Conservation (phyloP, 2,113 vertebrate genomes). For the Hucho hucho region DNA sequence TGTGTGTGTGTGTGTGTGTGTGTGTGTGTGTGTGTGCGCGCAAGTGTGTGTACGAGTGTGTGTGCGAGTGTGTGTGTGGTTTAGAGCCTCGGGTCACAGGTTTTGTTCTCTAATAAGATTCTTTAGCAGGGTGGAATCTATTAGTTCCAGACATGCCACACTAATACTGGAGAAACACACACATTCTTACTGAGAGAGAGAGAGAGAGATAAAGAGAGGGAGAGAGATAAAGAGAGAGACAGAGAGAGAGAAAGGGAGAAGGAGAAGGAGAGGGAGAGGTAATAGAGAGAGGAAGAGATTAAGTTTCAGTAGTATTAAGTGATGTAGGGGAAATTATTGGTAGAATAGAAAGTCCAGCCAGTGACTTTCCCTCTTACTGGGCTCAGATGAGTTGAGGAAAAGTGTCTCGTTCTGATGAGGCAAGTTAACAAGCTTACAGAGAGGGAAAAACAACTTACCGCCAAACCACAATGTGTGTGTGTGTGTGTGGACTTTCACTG, state of each 20-base stretch:
- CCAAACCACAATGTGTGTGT: not conserved
- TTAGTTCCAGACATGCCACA: conserved; percentile 44
- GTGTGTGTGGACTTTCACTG: too few species aligned
- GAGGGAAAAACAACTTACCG: not conserved
- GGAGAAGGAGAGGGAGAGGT: too few species aligned
- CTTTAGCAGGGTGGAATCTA: conserved; percentile 41
- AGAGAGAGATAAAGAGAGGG: not conserved
- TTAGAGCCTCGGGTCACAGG: conserved; percentile 16
- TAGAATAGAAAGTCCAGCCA: not conserved
- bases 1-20: too few species aligned
- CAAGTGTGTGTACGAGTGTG: too few species aligned
- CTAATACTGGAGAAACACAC: conserved; percentile 33
- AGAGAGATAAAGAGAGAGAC: not conserved
- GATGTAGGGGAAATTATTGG: not conserved
- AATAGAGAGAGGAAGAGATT: too few species aligned
- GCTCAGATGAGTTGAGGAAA: conserved; percentile 1
- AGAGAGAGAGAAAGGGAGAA: not conserved
- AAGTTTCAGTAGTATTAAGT: not conserved
- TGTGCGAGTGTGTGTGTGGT: not conserved
- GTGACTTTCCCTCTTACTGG: not conserved
- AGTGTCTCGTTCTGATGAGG: not conserved
- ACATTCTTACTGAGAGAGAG: conserved; percentile 4
- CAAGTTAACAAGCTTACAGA: conserved; percentile 1
- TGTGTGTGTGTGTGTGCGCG: too few species aligned
- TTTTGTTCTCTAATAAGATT: conserved; percentile 36